These are phyloP conservation scores for Ylistrum balloti DNA, from an alignment of 1,140 invertebrate genomes.

Conservation along the genomic window DNA sequence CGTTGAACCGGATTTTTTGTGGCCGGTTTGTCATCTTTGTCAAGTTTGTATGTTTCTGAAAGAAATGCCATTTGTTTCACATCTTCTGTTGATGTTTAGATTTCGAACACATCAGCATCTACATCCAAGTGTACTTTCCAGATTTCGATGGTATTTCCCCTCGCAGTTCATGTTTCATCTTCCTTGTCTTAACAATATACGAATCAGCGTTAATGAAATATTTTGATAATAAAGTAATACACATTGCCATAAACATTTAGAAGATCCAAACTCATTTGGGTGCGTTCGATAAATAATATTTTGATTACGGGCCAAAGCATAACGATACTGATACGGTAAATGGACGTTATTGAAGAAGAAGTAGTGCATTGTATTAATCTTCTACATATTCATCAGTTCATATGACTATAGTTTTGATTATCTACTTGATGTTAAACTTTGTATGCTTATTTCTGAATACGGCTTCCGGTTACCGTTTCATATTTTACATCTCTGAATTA, in stretches of 20 bases:
- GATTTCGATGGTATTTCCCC: neutral
- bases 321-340: no score
- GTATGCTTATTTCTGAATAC: no score
- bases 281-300: neutral
- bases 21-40: neutral
- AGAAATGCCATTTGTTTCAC: neutral
- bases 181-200: neutral
- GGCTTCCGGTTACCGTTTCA: no score
- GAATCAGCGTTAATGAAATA: neutral
- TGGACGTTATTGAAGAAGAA: no score
- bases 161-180: neutral
- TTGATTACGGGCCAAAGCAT: no score
- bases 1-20: neutral
- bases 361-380: no score
- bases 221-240: neutral
- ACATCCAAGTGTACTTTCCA: neutral
- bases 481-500: no score
- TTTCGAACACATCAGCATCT: neutral
- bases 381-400: no score
- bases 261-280: neutral
- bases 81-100: neutral
- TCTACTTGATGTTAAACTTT: no score
- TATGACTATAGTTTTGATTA: no score
- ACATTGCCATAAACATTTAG: neutral
- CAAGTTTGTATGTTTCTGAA: slow-evolving; percentile 16